phyloP scores from a whole-genome alignment of 2,113 vertebrate species.

The Catharus minimus region DNA sequence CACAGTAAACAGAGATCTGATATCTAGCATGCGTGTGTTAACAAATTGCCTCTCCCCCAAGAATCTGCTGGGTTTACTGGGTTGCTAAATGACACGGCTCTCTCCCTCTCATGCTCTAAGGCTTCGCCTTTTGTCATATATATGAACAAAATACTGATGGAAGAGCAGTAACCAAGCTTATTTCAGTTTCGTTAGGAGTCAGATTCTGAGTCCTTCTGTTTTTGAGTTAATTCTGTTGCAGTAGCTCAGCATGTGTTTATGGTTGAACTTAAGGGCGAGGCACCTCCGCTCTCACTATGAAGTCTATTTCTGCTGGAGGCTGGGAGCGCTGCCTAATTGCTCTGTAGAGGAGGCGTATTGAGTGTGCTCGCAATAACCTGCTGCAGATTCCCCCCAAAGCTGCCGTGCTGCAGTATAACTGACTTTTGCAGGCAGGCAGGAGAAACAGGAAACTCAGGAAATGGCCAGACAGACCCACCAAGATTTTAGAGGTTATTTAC shows the following conservation, averaged over 20 bases:
- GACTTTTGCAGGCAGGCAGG: background rate
- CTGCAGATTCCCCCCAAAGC: background rate
- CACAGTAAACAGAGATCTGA: background rate
- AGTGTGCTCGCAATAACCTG: background rate
- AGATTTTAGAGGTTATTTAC: background rate
- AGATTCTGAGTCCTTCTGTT: background rate
- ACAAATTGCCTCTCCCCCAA: background rate
- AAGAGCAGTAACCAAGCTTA: background rate
- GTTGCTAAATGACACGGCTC: background rate
- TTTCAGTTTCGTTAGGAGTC: background rate
- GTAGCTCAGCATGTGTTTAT: background rate
- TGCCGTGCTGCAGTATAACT: background rate
- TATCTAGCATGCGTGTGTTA: background rate
- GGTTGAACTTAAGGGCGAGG: background rate
- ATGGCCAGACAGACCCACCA: background rate
- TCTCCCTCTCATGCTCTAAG: background rate
- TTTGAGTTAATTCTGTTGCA: background rate
- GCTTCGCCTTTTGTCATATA: background rate
- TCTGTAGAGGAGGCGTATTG: conserved; percentile 21
- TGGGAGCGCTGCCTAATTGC: conserved; percentile 45
- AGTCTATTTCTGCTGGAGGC: background rate
- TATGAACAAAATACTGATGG: background rate
- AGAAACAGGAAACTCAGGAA: background rate
- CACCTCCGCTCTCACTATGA: background rate
- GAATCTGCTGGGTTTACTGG: background rate